These are phyloP conservation scores for Nixonia krombeini DNA, from an alignment of 1,140 invertebrate genomes.

Conservation along the genomic window DNA sequence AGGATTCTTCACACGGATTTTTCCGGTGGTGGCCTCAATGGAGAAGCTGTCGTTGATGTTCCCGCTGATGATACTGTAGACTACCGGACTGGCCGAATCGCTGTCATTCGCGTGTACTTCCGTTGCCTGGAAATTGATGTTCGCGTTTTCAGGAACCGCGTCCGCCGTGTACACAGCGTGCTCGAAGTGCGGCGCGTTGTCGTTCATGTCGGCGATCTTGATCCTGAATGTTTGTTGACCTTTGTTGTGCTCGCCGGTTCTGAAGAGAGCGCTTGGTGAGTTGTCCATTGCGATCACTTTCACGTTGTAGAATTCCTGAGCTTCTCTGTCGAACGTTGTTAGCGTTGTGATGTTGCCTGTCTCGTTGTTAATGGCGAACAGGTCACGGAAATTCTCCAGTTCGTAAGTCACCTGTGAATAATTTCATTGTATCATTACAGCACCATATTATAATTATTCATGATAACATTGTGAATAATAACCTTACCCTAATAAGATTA, in stretches of 20 bases:
- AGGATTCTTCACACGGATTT: constrained; percentile 81
- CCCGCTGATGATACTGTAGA: constrained; percentile 84
- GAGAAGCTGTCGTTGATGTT: constrained; percentile 84
- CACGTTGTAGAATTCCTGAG: constrained; percentile 83
- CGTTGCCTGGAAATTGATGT: constrained; percentile 83
- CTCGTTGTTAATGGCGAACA: constrained; percentile 83
- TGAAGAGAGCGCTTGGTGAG: constrained; percentile 82
- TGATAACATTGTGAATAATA: too few relatives aligned
- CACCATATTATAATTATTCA: too few relatives aligned
- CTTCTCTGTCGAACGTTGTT: constrained; percentile 85
- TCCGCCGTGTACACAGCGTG: constrained; percentile 81
- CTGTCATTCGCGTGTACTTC: constrained; percentile 86
- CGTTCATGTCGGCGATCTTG: constrained; percentile 92
- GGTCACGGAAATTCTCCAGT: constrained; percentile 78
- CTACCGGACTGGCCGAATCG: constrained; percentile 86
- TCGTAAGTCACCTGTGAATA: constrained; percentile 79
- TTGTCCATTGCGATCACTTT: constrained; percentile 89
- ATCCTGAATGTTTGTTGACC: constrained; percentile 86
- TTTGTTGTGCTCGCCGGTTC: constrained; percentile 78
- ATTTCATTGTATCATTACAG: too few relatives aligned
- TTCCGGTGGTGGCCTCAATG: constrained; percentile 84
- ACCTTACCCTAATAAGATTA: too few relatives aligned
- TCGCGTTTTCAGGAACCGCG: constrained; percentile 84
- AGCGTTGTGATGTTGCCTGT: constrained; percentile 89
- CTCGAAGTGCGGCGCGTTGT: constrained; percentile 80